Evolutionary conservation across 2,888 invertebrate species (phyloP).

Genomic region (Herminia tarsipennalis): DNA sequence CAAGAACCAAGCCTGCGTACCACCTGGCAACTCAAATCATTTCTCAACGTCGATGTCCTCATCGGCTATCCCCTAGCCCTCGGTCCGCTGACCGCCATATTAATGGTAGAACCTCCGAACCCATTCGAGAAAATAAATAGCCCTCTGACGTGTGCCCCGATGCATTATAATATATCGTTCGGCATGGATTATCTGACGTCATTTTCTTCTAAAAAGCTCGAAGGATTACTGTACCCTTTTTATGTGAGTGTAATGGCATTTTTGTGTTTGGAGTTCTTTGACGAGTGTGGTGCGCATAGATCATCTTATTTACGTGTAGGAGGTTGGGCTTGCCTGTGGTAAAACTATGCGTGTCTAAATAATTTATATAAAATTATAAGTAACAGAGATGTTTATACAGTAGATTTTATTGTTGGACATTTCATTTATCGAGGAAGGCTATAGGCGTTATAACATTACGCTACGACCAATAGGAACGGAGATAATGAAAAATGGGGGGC

Average conservation of each 20-base stretch:
- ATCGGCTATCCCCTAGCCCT: constrained; percentile 60
- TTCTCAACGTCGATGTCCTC: constrained; percentile 75
- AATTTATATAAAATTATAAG: too few species aligned
- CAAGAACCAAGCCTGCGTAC: constrained; percentile 3
- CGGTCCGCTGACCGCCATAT: constrained; percentile 76
- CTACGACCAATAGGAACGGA: too few species aligned
- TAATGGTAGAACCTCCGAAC: constrained; percentile 71
- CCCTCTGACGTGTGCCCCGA: constrained; percentile 72
- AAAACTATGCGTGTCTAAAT: too few species aligned
- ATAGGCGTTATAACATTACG: too few species aligned
- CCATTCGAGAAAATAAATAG: constrained; percentile 77
- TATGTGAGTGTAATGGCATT: constrained; percentile 33
- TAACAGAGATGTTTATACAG: too few species aligned
- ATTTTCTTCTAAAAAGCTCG: constrained; percentile 55
- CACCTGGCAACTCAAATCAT: constrained; percentile 66
- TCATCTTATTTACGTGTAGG: constrained; percentile 12
- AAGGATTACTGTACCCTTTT: constrained; percentile 40
- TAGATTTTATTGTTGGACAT: too few species aligned
- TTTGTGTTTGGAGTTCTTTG: constrained; percentile 21
- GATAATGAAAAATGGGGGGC: too few species aligned
- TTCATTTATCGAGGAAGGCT: too few species aligned
- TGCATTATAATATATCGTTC: constrained; percentile 80
- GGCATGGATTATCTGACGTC: constrained; percentile 62
- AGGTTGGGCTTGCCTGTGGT: too few species aligned
- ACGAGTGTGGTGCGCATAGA: constrained; percentile 8